A percentile compares a stretch with the other conserved stretches of the same genome.
These are phyloP conservation scores for Pipistrellus pipistrellus DNA, from an alignment of 2,797 vertebrate genomes.

Conservation along the genomic window DNA sequence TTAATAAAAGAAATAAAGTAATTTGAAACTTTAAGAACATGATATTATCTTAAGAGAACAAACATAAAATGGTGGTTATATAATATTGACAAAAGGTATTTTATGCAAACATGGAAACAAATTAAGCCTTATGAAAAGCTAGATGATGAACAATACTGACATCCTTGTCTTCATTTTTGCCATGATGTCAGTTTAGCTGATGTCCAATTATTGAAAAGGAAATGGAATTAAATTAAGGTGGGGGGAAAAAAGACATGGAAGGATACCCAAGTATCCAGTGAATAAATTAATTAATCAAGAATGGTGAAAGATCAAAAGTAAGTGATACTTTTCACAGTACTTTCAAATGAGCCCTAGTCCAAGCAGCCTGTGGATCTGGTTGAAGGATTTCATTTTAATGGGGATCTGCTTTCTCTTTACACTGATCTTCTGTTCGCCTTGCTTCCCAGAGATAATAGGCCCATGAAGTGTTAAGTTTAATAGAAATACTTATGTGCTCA, in stretches of 20 bases:
- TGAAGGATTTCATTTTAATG: background rate
- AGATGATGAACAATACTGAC: background rate
- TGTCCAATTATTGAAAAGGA: constrained; percentile 6
- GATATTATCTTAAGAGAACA: background rate
- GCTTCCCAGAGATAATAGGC: background rate
- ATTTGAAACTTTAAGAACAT: background rate
- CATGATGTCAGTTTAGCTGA: background rate
- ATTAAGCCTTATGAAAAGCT: constrained; percentile 26
- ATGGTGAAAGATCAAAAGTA: background rate
- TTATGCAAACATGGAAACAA: constrained; percentile 11
- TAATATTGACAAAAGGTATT: background rate
- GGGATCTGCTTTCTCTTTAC: background rate
- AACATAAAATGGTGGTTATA: background rate
- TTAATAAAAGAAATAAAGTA: background rate
- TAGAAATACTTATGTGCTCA: constrained; percentile 28
- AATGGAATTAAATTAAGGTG: background rate
- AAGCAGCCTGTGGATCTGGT: background rate
- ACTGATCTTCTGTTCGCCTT: background rate
- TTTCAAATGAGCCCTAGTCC: background rate
- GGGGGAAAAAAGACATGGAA: background rate
- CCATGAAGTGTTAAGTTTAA: background rate
- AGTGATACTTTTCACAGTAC: background rate
- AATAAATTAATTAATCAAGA: constrained; percentile 13
- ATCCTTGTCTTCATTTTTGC: background rate
- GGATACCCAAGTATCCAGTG: background rate